Conservation (phyloP, 1,140 invertebrate species). For the Leptinotarsa undecemlineata region DNA sequence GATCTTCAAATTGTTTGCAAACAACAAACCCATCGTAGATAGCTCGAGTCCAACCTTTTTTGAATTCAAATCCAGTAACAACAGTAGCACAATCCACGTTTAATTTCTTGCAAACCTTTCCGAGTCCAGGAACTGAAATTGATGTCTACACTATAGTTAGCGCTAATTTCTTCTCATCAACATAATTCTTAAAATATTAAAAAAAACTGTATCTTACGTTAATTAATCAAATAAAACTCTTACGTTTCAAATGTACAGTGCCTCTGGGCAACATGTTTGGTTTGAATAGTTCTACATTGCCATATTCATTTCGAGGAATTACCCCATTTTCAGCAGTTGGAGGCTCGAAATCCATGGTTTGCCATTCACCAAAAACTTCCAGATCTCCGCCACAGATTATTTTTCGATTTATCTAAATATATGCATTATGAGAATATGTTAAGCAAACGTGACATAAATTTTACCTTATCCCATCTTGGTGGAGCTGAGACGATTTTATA, state of each 20-base stretch:
- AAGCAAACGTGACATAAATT: not conserved
- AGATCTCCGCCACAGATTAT: conserved; percentile 75
- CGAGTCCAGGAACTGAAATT: conserved; percentile 77
- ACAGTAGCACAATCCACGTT: conserved; percentile 94
- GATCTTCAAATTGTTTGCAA: conserved; percentile 85
- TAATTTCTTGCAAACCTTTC: conserved; percentile 85
- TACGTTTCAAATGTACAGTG: conserved; percentile 86
- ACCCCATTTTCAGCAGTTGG: conserved; percentile 88
- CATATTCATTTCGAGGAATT: conserved; percentile 95
- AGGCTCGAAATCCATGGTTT: conserved; percentile 86
- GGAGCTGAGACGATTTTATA: conserved; percentile 95
- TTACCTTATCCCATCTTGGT: conserved; percentile 86
- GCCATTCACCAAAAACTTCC: conserved; percentile 95
- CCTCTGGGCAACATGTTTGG: conserved; percentile 92
- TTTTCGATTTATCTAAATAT: not conserved
- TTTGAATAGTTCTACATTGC: conserved; percentile 97
- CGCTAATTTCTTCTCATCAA: not conserved
- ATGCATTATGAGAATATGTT: conserved; percentile 31
- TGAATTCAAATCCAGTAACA: conserved; percentile 92
- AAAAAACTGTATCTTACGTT: not conserved
- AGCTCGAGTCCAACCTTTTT: conserved; percentile 81
- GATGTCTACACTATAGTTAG: not conserved
- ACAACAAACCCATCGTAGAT: conserved; percentile 91
- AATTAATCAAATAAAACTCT: conserved; percentile 46
- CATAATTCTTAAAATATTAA: not conserved